A percentile compares a stretch with the other conserved stretches of the same genome.
phyloP scores from a whole-genome alignment of 2,888 invertebrate species.

The Cheilosia soror region DNA sequence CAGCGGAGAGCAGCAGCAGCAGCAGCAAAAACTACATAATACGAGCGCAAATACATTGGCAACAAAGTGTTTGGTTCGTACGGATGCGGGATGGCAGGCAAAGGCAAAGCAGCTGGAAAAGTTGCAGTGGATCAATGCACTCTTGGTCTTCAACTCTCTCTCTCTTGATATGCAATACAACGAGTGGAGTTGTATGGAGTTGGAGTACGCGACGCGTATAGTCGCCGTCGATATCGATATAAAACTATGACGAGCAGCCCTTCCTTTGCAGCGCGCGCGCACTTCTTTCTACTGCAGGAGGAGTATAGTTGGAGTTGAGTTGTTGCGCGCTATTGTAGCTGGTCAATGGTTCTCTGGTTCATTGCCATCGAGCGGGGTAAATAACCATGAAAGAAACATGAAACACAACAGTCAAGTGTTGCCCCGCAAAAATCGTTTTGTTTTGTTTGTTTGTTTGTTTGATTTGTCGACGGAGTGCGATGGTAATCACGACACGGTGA shows the following conservation, averaged over 20 bases:
- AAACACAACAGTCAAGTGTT: conserved; percentile 75
- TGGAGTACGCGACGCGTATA: too few relatives aligned
- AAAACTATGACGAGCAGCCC: conserved; percentile 15
- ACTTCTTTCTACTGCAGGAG: conserved; percentile 16
- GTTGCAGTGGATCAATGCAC: conserved; percentile 73
- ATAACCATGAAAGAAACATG: conserved; percentile 79
- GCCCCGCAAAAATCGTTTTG: conserved; percentile 46
- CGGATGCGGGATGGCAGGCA: conserved; percentile 25
- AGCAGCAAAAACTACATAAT: conserved; percentile 39
- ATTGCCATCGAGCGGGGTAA: conserved; percentile 84
- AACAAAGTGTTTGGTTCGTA: not conserved
- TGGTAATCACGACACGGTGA: conserved; percentile 42
- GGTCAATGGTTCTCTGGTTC: conserved; percentile 84
- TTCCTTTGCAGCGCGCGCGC: conserved; percentile 1
- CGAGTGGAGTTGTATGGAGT: too few relatives aligned
- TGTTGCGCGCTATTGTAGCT: conserved; percentile 76
- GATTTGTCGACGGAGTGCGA: conserved; percentile 75
- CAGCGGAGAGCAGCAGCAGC: not conserved
- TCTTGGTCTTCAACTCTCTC: conserved; percentile 73
- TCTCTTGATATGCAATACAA: conserved; percentile 24
- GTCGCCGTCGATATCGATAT: conserved; percentile 22
- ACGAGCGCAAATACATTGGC: conserved; percentile 11
- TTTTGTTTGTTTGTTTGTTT: conserved; percentile 57
- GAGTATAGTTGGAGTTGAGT: conserved; percentile 36
- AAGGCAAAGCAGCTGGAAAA: conserved; percentile 70